Base-by-base conservation (phyloP, 2,113 vertebrate genomes). In the Ageneiosus marmoratus region DNA sequence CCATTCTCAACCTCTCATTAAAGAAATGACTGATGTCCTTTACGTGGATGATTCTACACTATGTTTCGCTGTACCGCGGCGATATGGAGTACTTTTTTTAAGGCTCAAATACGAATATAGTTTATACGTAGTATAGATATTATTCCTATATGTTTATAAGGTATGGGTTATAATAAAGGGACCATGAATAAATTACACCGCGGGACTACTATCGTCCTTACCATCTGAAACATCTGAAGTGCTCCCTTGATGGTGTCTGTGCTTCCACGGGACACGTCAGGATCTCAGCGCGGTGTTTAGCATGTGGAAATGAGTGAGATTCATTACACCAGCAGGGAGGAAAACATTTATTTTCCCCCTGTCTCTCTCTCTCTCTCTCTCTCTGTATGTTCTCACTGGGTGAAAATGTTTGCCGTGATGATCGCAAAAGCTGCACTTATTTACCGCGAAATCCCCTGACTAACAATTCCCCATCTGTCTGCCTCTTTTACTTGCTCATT, bases 181-280 rank as follows among this genome's bases (percentile, higher is more conserved):
- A 79, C 16, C n/a, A n/a, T n/a, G n/a, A n/a, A 11, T 65, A 51
- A 81, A 63, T 58, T 74, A 46, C 15, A 48, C 27, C 34, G 16
- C 7, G 27, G 70, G n/a, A n/a, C n/a, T n/a, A 5, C 15, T 77
- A 29, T 48, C 46, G 58, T 77, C 76, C 76, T 50, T 44, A n/a
- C 4, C 46, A 51, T 75, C 48, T 86, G 77, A 89, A 84, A 87
- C 81, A 89, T 88, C 83, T 86, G 84, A 83, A 87, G 83, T 60
- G 76, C 77, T 81, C 53, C 62, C 62, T 76, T 9, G 32, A 15
- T 34, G 41, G 34, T 56, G 56, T 44, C 77, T 20, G 62, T 29
- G 27, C 51, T 75, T 84, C 73, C 79, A 73, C 48, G 87, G 82
- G 86, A 87, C 51, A 37, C 29, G 34, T 79, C 69, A 58, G 84